Conservation (phyloP, 2,113 vertebrate species). For the Hiodon alosoides region DNA sequence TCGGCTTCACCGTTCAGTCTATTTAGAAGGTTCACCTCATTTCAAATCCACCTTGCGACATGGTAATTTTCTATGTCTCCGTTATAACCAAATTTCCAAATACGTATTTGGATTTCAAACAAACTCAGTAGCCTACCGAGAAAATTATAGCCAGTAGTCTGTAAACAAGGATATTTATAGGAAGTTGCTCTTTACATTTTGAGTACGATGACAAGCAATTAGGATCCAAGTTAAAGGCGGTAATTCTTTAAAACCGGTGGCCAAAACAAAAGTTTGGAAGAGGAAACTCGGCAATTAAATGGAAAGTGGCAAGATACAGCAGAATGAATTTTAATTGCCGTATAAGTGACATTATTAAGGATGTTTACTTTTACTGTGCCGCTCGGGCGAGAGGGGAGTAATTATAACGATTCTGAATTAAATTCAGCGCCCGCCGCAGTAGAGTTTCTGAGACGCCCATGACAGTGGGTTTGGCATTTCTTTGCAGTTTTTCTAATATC, state of each 20-base stretch:
- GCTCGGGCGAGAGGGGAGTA: constrained; percentile 37
- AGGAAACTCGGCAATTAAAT: constrained; percentile 54
- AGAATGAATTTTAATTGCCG: constrained; percentile 57
- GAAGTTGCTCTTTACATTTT: constrained; percentile 52
- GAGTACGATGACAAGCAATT: constrained; percentile 62
- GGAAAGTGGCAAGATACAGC: constrained; percentile 37
- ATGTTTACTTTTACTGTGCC: constrained; percentile 50
- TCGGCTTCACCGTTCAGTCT: not conserved
- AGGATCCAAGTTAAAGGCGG: constrained; percentile 48
- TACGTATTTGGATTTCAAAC: constrained; percentile 60
- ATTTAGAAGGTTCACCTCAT: not conserved
- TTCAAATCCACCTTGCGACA: constrained; percentile 5
- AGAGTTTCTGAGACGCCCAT: not conserved
- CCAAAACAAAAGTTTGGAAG: constrained; percentile 12
- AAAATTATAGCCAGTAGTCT: constrained; percentile 42
- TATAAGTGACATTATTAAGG: constrained; percentile 46
- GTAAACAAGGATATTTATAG: constrained; percentile 62
- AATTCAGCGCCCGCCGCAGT: constrained; percentile 47
- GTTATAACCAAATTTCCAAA: constrained; percentile 58
- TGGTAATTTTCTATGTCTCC: constrained; percentile 33
- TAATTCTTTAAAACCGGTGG: constrained; percentile 55
- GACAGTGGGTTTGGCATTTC: not conserved
- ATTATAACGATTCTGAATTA: constrained; percentile 45
- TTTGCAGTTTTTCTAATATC: not conserved
- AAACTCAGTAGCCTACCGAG: constrained; percentile 47